phyloP scores from a whole-genome alignment of 2,113 vertebrate genomes.

The Tachycineta bicolor region DNA sequence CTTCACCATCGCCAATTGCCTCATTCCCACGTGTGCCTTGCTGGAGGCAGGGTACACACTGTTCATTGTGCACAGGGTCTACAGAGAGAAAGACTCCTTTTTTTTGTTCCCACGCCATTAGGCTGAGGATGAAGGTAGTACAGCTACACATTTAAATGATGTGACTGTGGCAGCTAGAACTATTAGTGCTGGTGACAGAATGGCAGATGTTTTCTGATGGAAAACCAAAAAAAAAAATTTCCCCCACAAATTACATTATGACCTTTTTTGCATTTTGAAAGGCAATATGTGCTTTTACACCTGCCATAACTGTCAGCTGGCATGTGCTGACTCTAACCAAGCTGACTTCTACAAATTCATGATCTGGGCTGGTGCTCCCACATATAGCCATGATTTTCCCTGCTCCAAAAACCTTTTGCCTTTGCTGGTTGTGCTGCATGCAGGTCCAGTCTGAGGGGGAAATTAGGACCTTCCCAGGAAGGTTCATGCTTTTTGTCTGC shows the following conservation, averaged over 20 bases:
- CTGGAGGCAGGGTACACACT: background rate
- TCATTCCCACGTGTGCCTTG: rapidly evolving
- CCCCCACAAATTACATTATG: background rate
- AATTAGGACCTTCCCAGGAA: background rate
- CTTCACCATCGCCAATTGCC: background rate
- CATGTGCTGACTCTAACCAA: background rate
- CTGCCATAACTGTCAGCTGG: conserved; percentile 24
- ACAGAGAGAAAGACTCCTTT: background rate
- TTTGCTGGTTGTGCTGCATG: background rate
- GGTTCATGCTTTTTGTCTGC: background rate
- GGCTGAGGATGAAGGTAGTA: background rate
- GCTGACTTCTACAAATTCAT: background rate
- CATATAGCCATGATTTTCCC: background rate
- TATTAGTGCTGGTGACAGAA: background rate
- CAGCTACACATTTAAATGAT: background rate
- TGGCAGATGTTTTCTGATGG: background rate
- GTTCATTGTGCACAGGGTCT: background rate
- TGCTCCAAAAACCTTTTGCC: background rate
- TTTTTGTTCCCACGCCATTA: background rate
- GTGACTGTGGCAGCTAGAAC: background rate
- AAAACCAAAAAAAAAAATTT: background rate
- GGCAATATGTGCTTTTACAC: conserved; percentile 30
- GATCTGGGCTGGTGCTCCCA: background rate
- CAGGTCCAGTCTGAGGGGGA: background rate
- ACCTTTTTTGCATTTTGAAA: conserved; percentile 48